phyloP scores from a whole-genome alignment of 2,113 vertebrate species.

The Ranitomeya imitator region DNA sequence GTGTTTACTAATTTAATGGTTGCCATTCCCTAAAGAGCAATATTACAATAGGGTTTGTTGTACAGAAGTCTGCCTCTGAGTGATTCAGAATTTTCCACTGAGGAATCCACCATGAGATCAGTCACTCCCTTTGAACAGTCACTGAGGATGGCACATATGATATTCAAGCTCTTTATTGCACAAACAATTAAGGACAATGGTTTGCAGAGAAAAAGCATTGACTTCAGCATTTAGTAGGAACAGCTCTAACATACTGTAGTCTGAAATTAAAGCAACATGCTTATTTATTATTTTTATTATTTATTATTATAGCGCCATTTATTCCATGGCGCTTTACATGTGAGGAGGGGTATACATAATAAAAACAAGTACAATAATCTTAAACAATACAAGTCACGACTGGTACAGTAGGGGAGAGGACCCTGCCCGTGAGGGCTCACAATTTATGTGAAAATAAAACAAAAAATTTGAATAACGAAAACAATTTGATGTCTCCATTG shows the following conservation, averaged over 20 bases:
- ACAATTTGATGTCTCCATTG: background rate
- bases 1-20: constrained; percentile 40
- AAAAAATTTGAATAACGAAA: background rate
- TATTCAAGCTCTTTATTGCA: constrained; percentile 42
- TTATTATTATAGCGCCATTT: too few relatives aligned
- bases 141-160: constrained; percentile 46
- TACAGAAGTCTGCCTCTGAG: constrained; percentile 44
- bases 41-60: constrained; percentile 54
- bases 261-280: background rate
- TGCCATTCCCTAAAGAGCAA: constrained; percentile 18
- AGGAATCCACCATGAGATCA: constrained; percentile 50
- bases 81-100: constrained; percentile 36
- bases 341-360: too few relatives aligned
- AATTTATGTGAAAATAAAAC: background rate
- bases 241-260: background rate
- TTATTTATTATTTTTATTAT: background rate
- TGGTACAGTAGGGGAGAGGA: too few relatives aligned
- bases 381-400: too few relatives aligned
- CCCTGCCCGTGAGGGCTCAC: too few relatives aligned
- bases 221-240: background rate
- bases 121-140: constrained; percentile 43
- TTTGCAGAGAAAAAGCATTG: constrained; percentile 7
- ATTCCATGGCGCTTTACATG: too few relatives aligned
- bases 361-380: too few relatives aligned
- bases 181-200: constrained; percentile 34